Evolutionary conservation across 2,797 vertebrate genomes (phyloP).

Genomic region (Hydrocynus forskahlii): DNA sequence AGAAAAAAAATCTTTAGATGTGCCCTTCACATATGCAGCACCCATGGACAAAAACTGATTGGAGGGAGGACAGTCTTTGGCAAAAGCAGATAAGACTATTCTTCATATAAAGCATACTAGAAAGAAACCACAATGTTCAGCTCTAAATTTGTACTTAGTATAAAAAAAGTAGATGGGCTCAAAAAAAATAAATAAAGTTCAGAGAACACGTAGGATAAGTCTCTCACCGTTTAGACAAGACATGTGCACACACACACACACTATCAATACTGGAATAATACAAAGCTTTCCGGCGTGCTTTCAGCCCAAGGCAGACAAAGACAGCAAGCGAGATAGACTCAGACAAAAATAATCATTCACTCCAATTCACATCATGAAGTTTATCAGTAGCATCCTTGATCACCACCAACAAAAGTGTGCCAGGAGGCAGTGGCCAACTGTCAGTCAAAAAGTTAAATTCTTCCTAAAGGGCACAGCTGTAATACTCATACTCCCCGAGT

Average conservation of each 20-base stretch:
- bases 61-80: background rate
- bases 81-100: background rate
- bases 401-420: conserved; percentile 6
- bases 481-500: background rate
- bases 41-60: background rate
- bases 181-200: background rate
- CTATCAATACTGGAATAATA: background rate
- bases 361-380: conserved; percentile 32
- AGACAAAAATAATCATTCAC: conserved; percentile 27
- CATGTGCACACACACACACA: background rate
- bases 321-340: conserved; percentile 52
- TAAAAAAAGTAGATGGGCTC: background rate
- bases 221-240: background rate
- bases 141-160: background rate
- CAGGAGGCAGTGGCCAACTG: background rate
- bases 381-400: background rate
- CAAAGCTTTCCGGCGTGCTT: background rate
- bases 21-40: background rate
- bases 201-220: background rate
- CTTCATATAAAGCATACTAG: background rate
- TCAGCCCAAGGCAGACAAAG: conserved; percentile 40
- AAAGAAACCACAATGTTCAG: background rate
- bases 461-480: background rate
- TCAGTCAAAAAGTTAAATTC: background rate
- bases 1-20: background rate